phyloP scores from a whole-genome alignment of 2,888 invertebrate genomes.

The Leptinotarsa juncta region DNA sequence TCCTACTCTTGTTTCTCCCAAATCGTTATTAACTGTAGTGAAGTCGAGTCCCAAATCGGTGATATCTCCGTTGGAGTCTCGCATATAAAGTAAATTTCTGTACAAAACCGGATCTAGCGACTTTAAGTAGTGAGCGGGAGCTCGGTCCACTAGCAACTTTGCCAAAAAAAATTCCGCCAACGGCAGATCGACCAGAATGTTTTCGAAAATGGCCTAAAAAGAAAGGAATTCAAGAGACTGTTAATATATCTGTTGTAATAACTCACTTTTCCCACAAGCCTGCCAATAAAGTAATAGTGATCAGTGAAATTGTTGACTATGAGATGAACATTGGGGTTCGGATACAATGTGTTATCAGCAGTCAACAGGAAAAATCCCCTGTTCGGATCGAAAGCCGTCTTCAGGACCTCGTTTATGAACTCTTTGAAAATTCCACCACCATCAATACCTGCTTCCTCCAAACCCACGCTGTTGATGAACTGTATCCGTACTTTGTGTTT shows the following conservation, averaged over 20 bases:
- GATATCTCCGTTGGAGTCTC: slow-evolving; percentile 87
- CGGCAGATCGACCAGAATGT: slow-evolving; percentile 92
- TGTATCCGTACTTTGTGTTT: slow-evolving; percentile 88
- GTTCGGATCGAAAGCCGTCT: slow-evolving; percentile 96
- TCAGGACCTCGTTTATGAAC: slow-evolving; percentile 91
- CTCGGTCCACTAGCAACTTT: slow-evolving; percentile 82
- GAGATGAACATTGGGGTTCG: slow-evolving; percentile 92
- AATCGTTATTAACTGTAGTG: slow-evolving; percentile 88
- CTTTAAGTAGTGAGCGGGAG: slow-evolving; percentile 88
- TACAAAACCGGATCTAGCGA: slow-evolving; percentile 94
- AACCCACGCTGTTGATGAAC: slow-evolving; percentile 88
- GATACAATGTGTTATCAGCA: slow-evolving; percentile 93
- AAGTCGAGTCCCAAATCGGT: slow-evolving; percentile 92
- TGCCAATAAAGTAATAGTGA: slow-evolving; percentile 95
- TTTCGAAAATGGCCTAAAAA: slow-evolving; percentile 90
- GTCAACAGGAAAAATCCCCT: slow-evolving; percentile 92
- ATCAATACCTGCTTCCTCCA: slow-evolving; percentile 96
- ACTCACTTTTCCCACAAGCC: slow-evolving; percentile 65
- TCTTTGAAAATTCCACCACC: slow-evolving; percentile 97
- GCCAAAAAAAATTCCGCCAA: slow-evolving; percentile 96
- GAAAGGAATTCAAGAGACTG: neutral
- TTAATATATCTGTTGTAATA: neutral
- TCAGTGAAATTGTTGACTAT: slow-evolving; percentile 87
- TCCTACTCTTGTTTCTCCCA: slow-evolving; percentile 85
- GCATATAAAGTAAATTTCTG: slow-evolving; percentile 88